A percentile compares a stretch with the other conserved stretches of the same genome.
Conservation (phyloP, 2,113 vertebrate genomes). For the Martes martes region DNA sequence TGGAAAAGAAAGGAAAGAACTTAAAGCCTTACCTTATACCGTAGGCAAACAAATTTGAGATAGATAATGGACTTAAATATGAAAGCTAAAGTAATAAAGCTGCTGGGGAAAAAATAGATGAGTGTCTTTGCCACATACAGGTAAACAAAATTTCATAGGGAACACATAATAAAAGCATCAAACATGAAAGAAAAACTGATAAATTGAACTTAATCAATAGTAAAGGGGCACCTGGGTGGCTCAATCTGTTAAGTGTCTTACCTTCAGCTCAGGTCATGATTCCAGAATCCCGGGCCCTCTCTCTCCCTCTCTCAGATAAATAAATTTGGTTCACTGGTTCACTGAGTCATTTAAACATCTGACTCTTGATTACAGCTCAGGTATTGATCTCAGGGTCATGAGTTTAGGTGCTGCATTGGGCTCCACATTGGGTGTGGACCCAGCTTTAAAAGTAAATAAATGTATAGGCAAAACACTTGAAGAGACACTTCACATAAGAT, state of each 20-base stretch:
- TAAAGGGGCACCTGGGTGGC: not conserved
- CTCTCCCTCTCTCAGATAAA: not conserved
- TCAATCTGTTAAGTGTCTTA: not conserved
- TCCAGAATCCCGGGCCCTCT: not conserved
- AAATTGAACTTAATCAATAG: not conserved
- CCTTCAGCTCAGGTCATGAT: not conserved
- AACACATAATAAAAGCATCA: not conserved
- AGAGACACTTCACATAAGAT: not conserved
- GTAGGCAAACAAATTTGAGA: not conserved
- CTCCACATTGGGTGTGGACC: not conserved
- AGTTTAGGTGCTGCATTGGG: not conserved
- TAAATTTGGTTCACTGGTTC: not conserved
- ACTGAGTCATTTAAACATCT: not conserved
- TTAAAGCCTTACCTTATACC: not conserved
- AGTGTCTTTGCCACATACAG: not conserved
- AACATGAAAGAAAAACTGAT: not conserved
- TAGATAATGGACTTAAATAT: not conserved
- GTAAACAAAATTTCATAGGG: not conserved
- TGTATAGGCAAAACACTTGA: not conserved
- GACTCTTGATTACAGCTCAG: not conserved
- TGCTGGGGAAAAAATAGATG: not conserved
- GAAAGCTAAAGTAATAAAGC: constrained; percentile 14
- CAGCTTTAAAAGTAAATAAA: not conserved
- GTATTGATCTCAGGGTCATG: not conserved
- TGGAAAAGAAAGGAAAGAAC: too few species aligned